Conservation (phyloP, 2,888 invertebrate genomes). For the Pristionchus mayeri region DNA sequence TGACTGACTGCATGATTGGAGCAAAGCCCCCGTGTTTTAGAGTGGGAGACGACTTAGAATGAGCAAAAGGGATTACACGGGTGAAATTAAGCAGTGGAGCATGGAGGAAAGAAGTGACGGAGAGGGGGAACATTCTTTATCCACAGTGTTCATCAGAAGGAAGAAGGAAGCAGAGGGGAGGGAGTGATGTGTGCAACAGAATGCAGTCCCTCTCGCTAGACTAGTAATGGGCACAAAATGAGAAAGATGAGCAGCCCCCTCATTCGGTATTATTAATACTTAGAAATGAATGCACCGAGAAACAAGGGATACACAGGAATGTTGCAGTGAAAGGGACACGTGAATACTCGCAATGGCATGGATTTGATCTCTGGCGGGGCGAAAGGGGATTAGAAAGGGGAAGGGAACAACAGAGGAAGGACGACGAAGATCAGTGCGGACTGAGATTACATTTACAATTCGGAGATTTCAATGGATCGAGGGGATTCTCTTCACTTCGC, state of each 20-base stretch:
- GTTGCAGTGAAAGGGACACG: background rate
- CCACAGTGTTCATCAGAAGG: background rate
- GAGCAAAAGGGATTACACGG: no score
- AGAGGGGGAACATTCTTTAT: background rate
- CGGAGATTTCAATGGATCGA: no score
- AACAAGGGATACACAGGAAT: background rate
- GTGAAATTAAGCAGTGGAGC: no score
- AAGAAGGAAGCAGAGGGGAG: background rate
- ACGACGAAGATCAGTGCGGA: no score
- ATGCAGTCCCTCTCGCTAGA: background rate
- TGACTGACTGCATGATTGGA: background rate
- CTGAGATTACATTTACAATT: no score
- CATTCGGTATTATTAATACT: constrained; percentile 28
- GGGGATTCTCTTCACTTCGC: constrained; percentile 52
- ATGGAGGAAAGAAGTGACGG: background rate
- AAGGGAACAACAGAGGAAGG: no score
- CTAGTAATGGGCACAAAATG: constrained; percentile 36
- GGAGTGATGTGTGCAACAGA: constrained; percentile 19
- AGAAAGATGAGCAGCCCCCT: constrained; percentile 10
- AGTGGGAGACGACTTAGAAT: background rate
- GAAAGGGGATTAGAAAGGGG: background rate
- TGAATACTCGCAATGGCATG: background rate
- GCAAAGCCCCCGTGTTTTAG: constrained; percentile 1
- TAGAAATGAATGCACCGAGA: background rate
- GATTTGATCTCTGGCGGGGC: background rate